Base-by-base conservation (phyloP, 2,113 vertebrate species). In the Prochilodus magdalenae region DNA sequence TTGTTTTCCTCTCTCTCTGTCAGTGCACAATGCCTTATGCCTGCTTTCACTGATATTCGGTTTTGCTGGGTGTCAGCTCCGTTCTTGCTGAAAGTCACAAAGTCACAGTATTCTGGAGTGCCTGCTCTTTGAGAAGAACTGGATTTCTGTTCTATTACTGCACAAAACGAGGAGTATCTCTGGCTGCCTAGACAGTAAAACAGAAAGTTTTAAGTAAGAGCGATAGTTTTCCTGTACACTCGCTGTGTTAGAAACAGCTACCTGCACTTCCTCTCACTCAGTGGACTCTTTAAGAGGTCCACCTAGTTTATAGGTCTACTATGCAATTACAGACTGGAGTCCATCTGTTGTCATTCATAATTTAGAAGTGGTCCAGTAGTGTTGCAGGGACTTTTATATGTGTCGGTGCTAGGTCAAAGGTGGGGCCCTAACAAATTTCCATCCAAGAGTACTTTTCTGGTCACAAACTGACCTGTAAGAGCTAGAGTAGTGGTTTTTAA, bases 1-100 rank as follows among this genome's bases (percentile, higher is more conserved):
- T 36, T 75, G 29, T 65, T 70, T 57, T 24, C 62, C 60, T 4
- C 26, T 49, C 44, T 47, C 59, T 66, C 55, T 65, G 55, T 71
- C 47, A 53, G 55, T 29, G 74, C 44, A 57, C 40, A 57, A 71
- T 65, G 79, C 63, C 27, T 71, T 27, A 73, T 66, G 51, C 80
- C 75, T 30, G n/a, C n/a, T 79, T 79, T 78, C 47, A 62, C 53
- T 30, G 51, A 33, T 22, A 44, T 63, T 79, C 40, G 16, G 29
- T 85, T 85, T 84, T 55, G 20, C 70, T 55, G 40, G 49, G 20
- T 79, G 30, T 57, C 51, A 60, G 24, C 75, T 62, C 63, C 13
- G 18, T 33, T 81, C 36, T 5, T 66, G 24, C 60, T 36, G 51
- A 74, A 77, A 67, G 60, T 59, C 49, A 73, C 18, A 16, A 77